Conservation (phyloP, 2,113 vertebrate genomes). For the Sceloporus undulatus region DNA sequence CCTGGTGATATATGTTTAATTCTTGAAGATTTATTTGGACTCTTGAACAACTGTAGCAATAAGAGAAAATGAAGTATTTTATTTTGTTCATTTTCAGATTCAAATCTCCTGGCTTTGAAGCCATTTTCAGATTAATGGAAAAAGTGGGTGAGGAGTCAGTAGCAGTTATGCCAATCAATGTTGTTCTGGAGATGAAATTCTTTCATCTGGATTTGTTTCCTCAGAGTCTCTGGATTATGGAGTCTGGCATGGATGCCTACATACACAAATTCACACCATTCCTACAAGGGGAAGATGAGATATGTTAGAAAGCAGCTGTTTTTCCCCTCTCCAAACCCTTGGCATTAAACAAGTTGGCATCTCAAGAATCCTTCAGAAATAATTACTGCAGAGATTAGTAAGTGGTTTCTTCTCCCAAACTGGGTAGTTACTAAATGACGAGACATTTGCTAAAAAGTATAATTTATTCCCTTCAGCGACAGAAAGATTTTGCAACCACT, state of each 20-base stretch:
- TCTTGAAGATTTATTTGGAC: background rate
- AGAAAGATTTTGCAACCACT: background rate
- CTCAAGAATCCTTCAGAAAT: slow-evolving; percentile 18
- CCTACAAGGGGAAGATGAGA: background rate
- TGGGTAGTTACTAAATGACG: background rate
- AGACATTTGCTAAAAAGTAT: slow-evolving; percentile 4
- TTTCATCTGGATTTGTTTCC: slow-evolving; percentile 11
- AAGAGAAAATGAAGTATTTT: slow-evolving; percentile 1
- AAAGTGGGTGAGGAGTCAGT: slow-evolving; percentile 30
- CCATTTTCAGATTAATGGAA: slow-evolving; percentile 42
- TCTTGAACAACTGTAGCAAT: background rate
- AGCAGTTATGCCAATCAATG: slow-evolving; percentile 30
- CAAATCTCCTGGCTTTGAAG: background rate
- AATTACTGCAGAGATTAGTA: background rate
- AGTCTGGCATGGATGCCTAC: background rate
- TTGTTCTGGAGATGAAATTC: slow-evolving; percentile 7
- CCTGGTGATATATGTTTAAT: background rate
- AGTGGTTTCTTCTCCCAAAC: background rate
- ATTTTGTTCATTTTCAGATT: slow-evolving; percentile 18
- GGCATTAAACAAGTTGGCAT: accelerated
- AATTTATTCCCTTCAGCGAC: background rate
- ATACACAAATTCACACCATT: accelerated
- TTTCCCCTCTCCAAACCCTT: accelerated
- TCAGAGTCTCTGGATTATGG: background rate
- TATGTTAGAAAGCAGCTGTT: accelerated